Base-by-base conservation (phyloP, 2,888 invertebrate species). In the Phytoseiulus persimilis region DNA sequence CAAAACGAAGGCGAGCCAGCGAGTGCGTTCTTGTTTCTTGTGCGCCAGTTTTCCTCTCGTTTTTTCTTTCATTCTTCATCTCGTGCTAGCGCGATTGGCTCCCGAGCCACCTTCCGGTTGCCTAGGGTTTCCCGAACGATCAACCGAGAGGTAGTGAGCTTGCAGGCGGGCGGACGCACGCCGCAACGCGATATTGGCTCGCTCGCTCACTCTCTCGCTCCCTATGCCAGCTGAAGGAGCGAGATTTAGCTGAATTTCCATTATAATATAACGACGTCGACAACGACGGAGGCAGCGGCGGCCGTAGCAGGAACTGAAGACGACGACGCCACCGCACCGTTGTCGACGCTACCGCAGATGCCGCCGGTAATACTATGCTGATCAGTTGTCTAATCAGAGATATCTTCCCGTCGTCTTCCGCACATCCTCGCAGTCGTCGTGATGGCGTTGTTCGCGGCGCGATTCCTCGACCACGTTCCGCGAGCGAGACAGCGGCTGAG, bases 181-280 rank as follows among this genome's bases (percentile, higher is more conserved):
- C 65, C 65, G 65, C 65, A 65, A 65, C 65, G 65, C 65, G 65
- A 65, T 65, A 65, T 65, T 65, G 65, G 65, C 65, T 65, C 65
- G 5, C 28, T 65, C 65, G 1, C 65, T 14, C 65, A 14, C 18
- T 65, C 65, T 65, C 65, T 87, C 45, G 87, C 32, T 87, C 23
- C 32, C 18, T 33, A 33, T 87, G 33, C 87, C 87, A 18, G 32
- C 87, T 33, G 87, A 33, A 39, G 32, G 39, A 33, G 32, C 87
- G 87, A 87, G 87, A 87, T 87, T 87, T 87, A 45, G 87, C 87
- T 87, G 87, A 87, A 87, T 87, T 87, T 87, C 87, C 87, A 87
- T 87, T 87, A 87, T 87, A 87, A 87, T 87, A 87, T 87, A 45
- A n/a, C 87, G 87, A 45, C 87, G 45, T 33, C 32, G 87, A 33